These are phyloP conservation scores for Adineta ricciae DNA, from an alignment of 2,888 invertebrate genomes.

Conservation along the genomic window DNA sequence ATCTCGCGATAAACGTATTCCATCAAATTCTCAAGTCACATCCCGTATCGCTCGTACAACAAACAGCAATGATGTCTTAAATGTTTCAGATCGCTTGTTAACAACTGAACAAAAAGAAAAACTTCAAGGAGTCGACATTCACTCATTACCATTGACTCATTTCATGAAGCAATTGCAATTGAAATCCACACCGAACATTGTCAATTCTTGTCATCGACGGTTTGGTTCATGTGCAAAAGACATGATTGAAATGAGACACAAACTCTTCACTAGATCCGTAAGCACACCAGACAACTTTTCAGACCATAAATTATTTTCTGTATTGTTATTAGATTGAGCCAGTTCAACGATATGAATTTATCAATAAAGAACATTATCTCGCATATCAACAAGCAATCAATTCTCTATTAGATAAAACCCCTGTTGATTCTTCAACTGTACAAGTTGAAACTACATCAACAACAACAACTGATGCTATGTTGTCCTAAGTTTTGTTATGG, in stretches of 20 bases:
- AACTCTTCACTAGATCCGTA: background rate
- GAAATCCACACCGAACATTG: background rate
- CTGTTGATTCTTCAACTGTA: background rate
- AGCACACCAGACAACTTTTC: too few species aligned
- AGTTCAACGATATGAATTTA: constrained; percentile 19
- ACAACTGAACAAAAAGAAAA: background rate
- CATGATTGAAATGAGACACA: constrained; percentile 13
- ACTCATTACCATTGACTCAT: background rate
- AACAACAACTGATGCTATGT: background rate
- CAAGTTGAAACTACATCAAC: background rate
- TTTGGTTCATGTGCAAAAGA: constrained; percentile 17
- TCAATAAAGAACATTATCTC: constrained; percentile 15
- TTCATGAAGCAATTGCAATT: constrained; percentile 1
- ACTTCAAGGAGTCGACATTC: background rate
- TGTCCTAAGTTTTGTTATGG: background rate
- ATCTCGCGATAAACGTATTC: constrained; percentile 21
- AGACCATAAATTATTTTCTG: background rate
- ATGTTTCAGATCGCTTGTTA: background rate
- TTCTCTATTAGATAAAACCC: background rate
- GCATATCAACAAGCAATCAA: constrained; percentile 5
- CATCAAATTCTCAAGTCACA: constrained; percentile 1
- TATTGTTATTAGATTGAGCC: background rate
- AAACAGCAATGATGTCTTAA: background rate
- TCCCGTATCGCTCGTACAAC: background rate
- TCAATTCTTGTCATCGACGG: background rate